Base-by-base conservation (phyloP, 2,888 invertebrate species). In the Clusia tigrina region DNA sequence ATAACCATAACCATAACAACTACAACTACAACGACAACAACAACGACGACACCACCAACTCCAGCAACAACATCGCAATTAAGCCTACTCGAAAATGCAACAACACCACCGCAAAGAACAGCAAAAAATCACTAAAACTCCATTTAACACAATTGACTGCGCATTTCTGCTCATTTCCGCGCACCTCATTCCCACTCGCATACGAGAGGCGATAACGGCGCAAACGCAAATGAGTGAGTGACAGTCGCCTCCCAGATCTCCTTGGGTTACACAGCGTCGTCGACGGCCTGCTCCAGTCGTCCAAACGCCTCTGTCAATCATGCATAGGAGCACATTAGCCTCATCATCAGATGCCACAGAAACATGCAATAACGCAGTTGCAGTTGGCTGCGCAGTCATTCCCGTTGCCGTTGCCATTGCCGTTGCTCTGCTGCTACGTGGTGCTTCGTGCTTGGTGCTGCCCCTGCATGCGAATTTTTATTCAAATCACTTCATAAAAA, bases 191-290 rank as follows among this genome's bases (percentile, higher is more conserved):
- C 12, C 6, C 32, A 32, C 32, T 6, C 18, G 22, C 48, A 20
- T 15, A 48, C 48, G 15, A 9, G 20, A 22, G 48, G 20, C 48
- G 22, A 48, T 48, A 20, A 48, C 20, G 20, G 42, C 42, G 42
- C 42, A 42, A 18, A 48, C 48, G 48, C 48, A 48, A 48, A 48
- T 48, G 48, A 6, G 42, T 42, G 42, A 48, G 22, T 48, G 48
- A 5, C 48, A 48, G 48, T 20, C 48, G 15, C 12, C 12, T 6
- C 32, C 32, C 32, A 12, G 6, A 6, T 9, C 32, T 9, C 6
- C 32, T 32, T 32, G 6, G 6, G 6, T 9, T 12, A 32, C 32
- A 32, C 32, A 32, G 32, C 32, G 12, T 32, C 32, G 12, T 9
- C 12, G 32, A 6, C 6, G 6, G 32, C 32, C 32, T 32, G 32